These are phyloP conservation scores for Drosophila meridionalis DNA, from an alignment of 2,888 invertebrate species.

Conservation along the genomic window DNA sequence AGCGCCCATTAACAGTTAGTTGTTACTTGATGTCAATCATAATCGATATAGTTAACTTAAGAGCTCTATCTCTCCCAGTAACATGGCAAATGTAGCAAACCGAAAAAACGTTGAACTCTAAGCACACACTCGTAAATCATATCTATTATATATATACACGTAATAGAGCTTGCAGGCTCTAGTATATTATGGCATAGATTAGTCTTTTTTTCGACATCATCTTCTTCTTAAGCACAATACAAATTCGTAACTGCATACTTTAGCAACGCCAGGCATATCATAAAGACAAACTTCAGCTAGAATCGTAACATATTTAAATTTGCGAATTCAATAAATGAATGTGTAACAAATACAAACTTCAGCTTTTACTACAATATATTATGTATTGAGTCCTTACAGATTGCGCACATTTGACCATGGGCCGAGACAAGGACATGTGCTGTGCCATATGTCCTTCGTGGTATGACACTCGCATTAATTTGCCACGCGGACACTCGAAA, in stretches of 20 bases:
- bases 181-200: slow-evolving; percentile 27
- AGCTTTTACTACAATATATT: not conserved
- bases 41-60: slow-evolving; percentile 41
- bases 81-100: slow-evolving; percentile 49
- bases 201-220: slow-evolving; percentile 38
- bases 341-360: slow-evolving; percentile 33
- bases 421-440: slow-evolving; percentile 40
- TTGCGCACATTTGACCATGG: slow-evolving; percentile 31
- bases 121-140: slow-evolving; percentile 22
- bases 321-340: slow-evolving; percentile 68
- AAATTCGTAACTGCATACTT: slow-evolving; percentile 64
- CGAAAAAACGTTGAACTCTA: slow-evolving; percentile 24
- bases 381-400: slow-evolving; percentile 26
- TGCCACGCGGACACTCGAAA: slow-evolving; percentile 35
- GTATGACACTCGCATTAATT: slow-evolving; percentile 57
- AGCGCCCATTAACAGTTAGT: slow-evolving; percentile 38
- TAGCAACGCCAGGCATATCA: slow-evolving; percentile 71
- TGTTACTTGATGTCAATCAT: slow-evolving; percentile 57
- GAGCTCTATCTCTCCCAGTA: slow-evolving; percentile 49
- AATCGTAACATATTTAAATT: slow-evolving; percentile 59
- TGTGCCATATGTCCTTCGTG: slow-evolving; percentile 39
- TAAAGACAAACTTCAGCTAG: slow-evolving; percentile 54
- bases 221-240: slow-evolving; percentile 45
- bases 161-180: not conserved
- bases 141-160: slow-evolving; percentile 12